Evolutionary conservation across 2,797 vertebrate genomes (phyloP), one percentile per base, ranked within the genome.

Genomic region (Pogoniulus pusillus): DNA sequence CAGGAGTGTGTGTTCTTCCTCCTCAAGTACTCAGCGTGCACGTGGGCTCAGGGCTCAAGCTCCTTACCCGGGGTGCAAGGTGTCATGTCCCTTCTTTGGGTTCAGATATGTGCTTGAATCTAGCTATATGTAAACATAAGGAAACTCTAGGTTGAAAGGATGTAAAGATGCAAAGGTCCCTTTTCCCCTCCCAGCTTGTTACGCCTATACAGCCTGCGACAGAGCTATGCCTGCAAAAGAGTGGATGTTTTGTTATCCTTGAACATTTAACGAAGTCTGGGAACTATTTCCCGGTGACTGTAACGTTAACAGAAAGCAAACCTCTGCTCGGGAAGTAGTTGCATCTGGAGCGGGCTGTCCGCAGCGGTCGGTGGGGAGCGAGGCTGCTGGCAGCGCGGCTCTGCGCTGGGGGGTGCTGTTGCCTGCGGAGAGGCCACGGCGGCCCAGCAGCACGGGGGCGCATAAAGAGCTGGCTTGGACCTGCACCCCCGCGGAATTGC

Each of bases 201-300:
- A 5, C 7, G 9, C 12, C 19, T 7, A 0, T 5, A 4, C 2
- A 29, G 11, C 32, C 58, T 7, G 58, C 15, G 39, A 3, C 39
- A 34, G 35, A 9, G 4, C 39, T 15, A 1, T 4, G 65, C 59
- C n/a, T 30, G 32, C 59, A 4, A 1, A 32, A 1, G 29, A 0
- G n/a, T 0, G 22, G 1, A 0, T 1, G 0, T 6, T 10, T 20
- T 2, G 23, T 26, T 5, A 3, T 4, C 20, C 14, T 29, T 1
- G 37, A 2, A 4, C 3, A 4, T 10, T 27, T 12, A 23, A 3
- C 51, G 1, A 23, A 12, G 13, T 2, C 19, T 24, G 3, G 7
- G 43, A 16, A 7, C 0, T 1, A 1, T 7, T 17, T 37, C 29
- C 35, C 3, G 49, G 0, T 3, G 5, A 7, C 12, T 2, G 43